A percentile compares a stretch with the other conserved stretches of the same genome.
Evolutionary conservation across 2,113 vertebrate species (phyloP).

Genomic region (Hydrolagus affinis): DNA sequence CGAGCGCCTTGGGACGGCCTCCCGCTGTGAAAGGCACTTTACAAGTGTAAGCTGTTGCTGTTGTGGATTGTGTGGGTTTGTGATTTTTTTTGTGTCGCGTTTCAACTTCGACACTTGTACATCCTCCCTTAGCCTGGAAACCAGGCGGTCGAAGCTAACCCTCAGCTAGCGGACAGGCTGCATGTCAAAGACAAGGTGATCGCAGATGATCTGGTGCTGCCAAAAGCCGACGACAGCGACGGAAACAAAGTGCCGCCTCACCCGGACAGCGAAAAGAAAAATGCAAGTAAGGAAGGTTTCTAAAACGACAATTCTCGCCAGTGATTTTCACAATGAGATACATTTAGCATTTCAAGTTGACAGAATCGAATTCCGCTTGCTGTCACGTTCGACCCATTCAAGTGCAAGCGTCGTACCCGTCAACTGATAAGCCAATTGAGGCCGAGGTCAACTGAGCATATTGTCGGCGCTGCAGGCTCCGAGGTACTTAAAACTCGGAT

Average conservation of each 20-base stretch:
- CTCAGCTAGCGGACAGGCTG: not conserved
- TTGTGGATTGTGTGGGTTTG: not conserved
- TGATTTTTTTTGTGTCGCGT: not conserved
- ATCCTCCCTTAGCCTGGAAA: not conserved
- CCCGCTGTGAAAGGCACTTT: not conserved
- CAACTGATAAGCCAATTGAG: too few species aligned
- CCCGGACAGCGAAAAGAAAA: not conserved
- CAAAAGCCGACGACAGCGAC: too few species aligned
- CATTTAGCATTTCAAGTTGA: too few species aligned
- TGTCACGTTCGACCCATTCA: too few species aligned
- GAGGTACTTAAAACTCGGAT: conserved; percentile 31
- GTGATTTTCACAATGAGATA: too few species aligned
- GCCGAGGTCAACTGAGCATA: too few species aligned
- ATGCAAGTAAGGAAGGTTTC: not conserved
- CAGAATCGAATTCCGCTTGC: too few species aligned
- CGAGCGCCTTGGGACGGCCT: not conserved
- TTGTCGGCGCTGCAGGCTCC: conserved; percentile 35
- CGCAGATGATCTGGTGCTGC: not conserved
- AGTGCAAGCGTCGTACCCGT: too few species aligned
- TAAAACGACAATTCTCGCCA: not conserved
- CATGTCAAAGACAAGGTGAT: conserved; percentile 13
- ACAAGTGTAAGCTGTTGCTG: not conserved
- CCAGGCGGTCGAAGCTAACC: not conserved
- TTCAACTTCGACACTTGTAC: too few species aligned
- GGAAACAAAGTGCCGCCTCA: conserved; percentile 10